Evolutionary conservation across 2,888 invertebrate genomes (phyloP), one percentile per base, ranked within the genome.

Genomic region (Bombylius discolor): DNA sequence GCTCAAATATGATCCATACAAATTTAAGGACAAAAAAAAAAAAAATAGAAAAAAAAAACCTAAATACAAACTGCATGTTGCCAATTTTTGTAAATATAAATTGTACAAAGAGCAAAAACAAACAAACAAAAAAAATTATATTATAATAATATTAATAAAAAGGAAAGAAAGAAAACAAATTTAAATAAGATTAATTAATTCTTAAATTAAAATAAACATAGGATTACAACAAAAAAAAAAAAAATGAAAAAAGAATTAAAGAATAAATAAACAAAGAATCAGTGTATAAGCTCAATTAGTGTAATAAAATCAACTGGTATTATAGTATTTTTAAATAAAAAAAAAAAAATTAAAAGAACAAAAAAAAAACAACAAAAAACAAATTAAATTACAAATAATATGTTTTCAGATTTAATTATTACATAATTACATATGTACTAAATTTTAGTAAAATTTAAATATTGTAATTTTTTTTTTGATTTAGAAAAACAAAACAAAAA

Each of bases 81-180:
- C 56, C 53, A 54, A 57, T 49, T 42, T 51, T 39, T 59, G 59
- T 59, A 59, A 53, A 59, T 59, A 59, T 36, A 8, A 36, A 36
- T 50, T 59, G 59, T 59, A 59, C 59, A 59, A 59, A 36, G 34
- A 36, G 5, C 5, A 36, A 36, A 36, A 36, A 7, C 5, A 36
- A 36, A 36, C 1, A 36, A 36, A 36, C 1, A 7, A 36, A 36
- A 58, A 45, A 39, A 34, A 49, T 44, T 47, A 42, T 42, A 48
- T 49, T 9, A 49, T 42, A 32, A 48, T 23, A 46, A 52, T 49
- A 56, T 32, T 23, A 48, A 52, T 31, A 52, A 39, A 12, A 47
- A 56, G 47, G 23, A 44, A 50, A 46, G 44, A 53, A 34, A 14
- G 39, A 32, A 14, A 46, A 47, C 32, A 36, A 23, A 47, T 50